Evolutionary conservation across 2,797 vertebrate genomes (phyloP).

Genomic region (Limosa lapponica): DNA sequence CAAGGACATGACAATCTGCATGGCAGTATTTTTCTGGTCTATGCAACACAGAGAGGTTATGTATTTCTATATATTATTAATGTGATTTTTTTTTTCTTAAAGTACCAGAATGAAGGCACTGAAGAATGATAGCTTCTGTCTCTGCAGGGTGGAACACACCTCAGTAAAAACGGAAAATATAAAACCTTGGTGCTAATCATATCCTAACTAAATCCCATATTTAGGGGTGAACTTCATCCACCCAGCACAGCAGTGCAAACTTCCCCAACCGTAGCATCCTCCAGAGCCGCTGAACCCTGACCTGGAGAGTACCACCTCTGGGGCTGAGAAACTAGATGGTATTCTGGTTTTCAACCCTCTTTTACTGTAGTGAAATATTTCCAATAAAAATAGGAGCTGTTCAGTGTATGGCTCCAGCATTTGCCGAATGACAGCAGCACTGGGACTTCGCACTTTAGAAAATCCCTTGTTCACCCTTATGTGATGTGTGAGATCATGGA

Average conservation of each 20-base stretch:
- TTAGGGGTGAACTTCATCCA: not conserved
- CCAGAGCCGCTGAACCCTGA: not conserved
- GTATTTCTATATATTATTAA: not conserved
- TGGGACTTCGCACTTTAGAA: slow-evolving; percentile 47
- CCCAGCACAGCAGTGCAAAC: not conserved
- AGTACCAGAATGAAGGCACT: not conserved
- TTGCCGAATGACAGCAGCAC: slow-evolving; percentile 34
- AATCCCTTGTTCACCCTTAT: slow-evolving; percentile 59
- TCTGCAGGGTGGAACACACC: not conserved
- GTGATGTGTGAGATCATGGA: slow-evolving; percentile 67
- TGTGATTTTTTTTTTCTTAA: not conserved
- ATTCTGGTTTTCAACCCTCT: slow-evolving; percentile 29
- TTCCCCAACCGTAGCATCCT: not conserved
- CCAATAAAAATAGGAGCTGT: slow-evolving; percentile 55
- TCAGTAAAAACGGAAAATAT: not conserved
- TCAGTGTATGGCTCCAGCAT: slow-evolving; percentile 25
- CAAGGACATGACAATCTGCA: not conserved
- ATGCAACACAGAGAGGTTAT: not conserved
- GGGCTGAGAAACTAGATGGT: slow-evolving; percentile 2
- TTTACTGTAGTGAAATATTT: slow-evolving; percentile 44
- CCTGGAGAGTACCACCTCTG: not conserved
- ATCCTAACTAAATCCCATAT: not conserved
- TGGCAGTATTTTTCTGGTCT: not conserved
- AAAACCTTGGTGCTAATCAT: not conserved
- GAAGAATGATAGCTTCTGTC: not conserved